Evolutionary conservation across 2,113 vertebrate species (phyloP), one percentile per base, ranked within the genome.

Genomic region (Arvicanthis niloticus): DNA sequence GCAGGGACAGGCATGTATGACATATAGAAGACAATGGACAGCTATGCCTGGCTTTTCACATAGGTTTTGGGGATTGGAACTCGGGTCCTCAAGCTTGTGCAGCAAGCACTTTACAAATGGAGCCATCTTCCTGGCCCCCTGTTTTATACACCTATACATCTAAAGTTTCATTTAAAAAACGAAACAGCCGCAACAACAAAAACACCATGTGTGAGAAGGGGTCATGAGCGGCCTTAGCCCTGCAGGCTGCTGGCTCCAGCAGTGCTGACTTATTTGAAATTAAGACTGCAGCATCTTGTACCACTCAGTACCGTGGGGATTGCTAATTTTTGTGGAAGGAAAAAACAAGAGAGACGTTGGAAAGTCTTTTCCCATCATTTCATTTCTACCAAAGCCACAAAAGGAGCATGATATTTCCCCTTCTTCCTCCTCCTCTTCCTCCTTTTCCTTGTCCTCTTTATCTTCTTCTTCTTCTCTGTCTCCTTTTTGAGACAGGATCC

Each of bases 341-440:
- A 94, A 37, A 29, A 58, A 73, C 48, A 45, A 80, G 84, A 70
- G 34, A 95, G 76, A n/a, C 31, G 9, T 88, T 62, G 3, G 37
- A 68, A 94, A 91, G 65, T 34, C 24, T 34, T 11, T 86, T 21
- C 8, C 88, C 7, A 85, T 88, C 73, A 90, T 96, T 84, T 73
- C 42, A 58, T 97, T 70, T 81, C 48, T 73, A 67, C 91, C 62
- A 90, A 88, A 96, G 10, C n/a, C 24, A 60, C 31, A 80, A 62
- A 85, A 95, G 90, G 12, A 84, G 65, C 4, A 82, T 15, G 72
- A 6, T 73, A 11, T 19, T 21, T 31, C 56, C 12, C 62, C n/a
- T 24, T 84, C 24, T 8, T 29, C 80, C 19, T 42, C 24, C 6
- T n/a, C 51, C 51, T 78, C 26, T 3, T 58, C 21, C 11, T 58